phyloP scores from a whole-genome alignment of 2,113 vertebrate species.

The Nothobranchius furzeri region DNA sequence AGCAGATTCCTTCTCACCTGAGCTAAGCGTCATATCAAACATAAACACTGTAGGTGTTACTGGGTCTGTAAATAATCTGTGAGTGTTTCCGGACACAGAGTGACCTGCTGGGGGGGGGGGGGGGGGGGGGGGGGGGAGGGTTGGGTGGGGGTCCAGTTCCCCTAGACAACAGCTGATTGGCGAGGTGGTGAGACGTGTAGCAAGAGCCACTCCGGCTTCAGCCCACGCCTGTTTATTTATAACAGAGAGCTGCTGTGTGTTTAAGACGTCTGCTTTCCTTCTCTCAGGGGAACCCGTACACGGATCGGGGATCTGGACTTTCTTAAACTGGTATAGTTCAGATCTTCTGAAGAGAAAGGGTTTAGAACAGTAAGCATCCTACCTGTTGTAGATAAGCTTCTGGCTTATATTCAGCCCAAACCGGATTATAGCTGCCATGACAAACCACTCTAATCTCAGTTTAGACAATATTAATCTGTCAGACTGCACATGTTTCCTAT shows the following conservation, averaged over 20 bases:
- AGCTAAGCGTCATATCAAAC: conserved; percentile 41
- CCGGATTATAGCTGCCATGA: no score
- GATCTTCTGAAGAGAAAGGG: no score
- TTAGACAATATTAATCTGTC: no score
- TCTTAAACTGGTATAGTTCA: neutral
- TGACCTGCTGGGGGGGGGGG: conserved; percentile 45
- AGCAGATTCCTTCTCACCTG: neutral
- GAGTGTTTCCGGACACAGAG: conserved; percentile 74
- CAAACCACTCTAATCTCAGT: no score
- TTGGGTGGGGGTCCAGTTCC: conserved; percentile 57
- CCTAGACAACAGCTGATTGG: conserved; percentile 80
- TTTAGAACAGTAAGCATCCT: no score
- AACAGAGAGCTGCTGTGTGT: conserved; percentile 62
- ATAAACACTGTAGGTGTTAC: conserved; percentile 56
- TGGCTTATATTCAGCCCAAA: no score
- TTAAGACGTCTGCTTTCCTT: conserved; percentile 57
- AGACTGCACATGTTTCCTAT: no score
- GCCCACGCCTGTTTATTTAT: conserved; percentile 71
- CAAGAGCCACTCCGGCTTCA: conserved; percentile 39
- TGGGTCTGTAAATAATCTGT: conserved; percentile 64
- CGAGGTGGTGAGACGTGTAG: conserved; percentile 54
- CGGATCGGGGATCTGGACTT: conserved; percentile 30
- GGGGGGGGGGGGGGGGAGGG: conserved; percentile 29
- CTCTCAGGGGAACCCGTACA: conserved; percentile 11
- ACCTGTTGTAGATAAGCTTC: no score